phyloP scores from a whole-genome alignment of 2,113 vertebrate genomes.

The Neodontobutis hainanensis region DNA sequence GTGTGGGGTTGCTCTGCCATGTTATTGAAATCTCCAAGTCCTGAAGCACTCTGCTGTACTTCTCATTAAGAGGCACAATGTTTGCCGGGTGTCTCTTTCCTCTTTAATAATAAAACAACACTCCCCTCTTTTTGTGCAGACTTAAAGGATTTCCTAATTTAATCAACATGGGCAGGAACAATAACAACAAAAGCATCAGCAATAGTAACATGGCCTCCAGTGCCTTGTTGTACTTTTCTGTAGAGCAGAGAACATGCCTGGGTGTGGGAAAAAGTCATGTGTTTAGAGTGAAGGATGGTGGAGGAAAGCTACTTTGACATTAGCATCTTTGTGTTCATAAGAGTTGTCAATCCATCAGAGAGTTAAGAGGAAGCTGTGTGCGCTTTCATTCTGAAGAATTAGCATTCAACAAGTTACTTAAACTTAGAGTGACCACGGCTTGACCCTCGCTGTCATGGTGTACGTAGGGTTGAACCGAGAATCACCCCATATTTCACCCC shows the following conservation, averaged over 20 bases:
- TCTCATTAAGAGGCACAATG: constrained; percentile 74
- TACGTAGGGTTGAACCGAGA: constrained; percentile 79
- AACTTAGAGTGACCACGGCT: constrained; percentile 68
- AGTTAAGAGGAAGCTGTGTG: no score
- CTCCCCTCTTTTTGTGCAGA: constrained; percentile 72
- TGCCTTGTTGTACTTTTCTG: constrained; percentile 61
- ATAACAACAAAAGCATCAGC: constrained; percentile 78
- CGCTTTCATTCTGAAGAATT: background rate
- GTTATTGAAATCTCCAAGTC: constrained; percentile 78
- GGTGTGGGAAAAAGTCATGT: constrained; percentile 37
- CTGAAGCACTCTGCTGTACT: constrained; percentile 75
- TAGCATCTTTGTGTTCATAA: background rate
- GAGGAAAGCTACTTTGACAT: background rate
- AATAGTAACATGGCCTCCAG: constrained; percentile 73
- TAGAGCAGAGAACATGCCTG: constrained; percentile 53
- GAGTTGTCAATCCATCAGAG: constrained; percentile 46
- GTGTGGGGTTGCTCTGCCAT: constrained; percentile 52
- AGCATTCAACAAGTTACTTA: constrained; percentile 26
- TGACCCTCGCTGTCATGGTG: constrained; percentile 67
- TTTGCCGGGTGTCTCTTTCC: constrained; percentile 73
- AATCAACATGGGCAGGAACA: constrained; percentile 74
- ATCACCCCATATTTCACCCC: constrained; percentile 59
- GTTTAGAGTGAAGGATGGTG: constrained; percentile 8
- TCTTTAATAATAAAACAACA: constrained; percentile 78
- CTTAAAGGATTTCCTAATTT: constrained; percentile 80